Conservation (phyloP, 1,140 invertebrate species). For the Calephelis nemesis region DNA sequence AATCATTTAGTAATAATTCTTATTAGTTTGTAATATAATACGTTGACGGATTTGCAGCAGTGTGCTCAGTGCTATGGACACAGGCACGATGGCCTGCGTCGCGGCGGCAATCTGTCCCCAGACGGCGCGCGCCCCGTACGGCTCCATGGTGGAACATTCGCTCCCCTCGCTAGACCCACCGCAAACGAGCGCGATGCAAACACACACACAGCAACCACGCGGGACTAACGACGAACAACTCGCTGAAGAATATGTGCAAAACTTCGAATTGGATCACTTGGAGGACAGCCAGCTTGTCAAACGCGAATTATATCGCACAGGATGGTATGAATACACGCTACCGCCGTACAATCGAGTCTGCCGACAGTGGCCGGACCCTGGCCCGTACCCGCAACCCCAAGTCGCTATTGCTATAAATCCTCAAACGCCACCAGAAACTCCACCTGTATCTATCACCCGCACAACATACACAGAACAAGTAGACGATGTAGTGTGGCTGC, state of each 20-base stretch:
- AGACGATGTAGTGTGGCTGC: conserved; percentile 88
- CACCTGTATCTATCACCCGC: conserved; percentile 82
- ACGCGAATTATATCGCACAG: conserved; percentile 72
- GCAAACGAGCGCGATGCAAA: conserved; percentile 74
- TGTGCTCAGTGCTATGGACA: neutral
- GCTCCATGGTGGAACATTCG: conserved; percentile 73
- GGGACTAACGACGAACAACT: conserved; percentile 83
- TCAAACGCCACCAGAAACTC: conserved; percentile 88
- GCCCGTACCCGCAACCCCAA: conserved; percentile 74
- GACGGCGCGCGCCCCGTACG: conserved; percentile 67
- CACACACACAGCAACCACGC: conserved; percentile 61
- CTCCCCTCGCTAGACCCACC: conserved; percentile 54
- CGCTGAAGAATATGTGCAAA: conserved; percentile 92
- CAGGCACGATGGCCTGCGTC: conserved; percentile 50
- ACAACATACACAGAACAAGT: conserved; percentile 76
- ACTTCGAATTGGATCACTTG: conserved; percentile 92
- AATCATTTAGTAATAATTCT: conserved; percentile 19
- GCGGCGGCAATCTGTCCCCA: conserved; percentile 62
- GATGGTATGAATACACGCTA: conserved; percentile 67
- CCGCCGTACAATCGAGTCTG: conserved; percentile 64
- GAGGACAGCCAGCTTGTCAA: conserved; percentile 82
- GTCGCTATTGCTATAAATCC: conserved; percentile 79
- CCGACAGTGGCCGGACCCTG: conserved; percentile 75
- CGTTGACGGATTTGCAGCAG: conserved; percentile 10
- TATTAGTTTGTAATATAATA: conserved; percentile 17